Percentiles rank a stretch among this genome's conserved stretches.
These are phyloP conservation scores for Daptonema setosum DNA, from an alignment of 2,888 invertebrate species.

Conservation along the genomic window DNA sequence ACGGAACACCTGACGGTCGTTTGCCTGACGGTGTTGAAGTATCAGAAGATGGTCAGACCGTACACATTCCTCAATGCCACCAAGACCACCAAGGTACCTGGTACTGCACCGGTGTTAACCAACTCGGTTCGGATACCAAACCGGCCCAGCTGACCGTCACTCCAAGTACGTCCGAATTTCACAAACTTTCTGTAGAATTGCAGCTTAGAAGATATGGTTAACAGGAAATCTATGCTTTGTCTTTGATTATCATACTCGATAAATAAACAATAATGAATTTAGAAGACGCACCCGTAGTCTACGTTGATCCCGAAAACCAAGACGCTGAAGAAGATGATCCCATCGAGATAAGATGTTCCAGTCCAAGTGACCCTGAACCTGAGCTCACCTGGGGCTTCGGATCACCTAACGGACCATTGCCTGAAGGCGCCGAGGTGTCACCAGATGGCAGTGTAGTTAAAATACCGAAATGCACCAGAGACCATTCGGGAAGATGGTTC, in stretches of 20 bases:
- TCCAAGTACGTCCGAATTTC: no score
- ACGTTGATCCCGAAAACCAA: constrained; percentile 42
- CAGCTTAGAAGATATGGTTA: no score
- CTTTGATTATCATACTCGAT: no score
- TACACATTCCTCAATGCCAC: background rate
- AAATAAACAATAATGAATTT: background rate
- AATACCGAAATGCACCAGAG: background rate
- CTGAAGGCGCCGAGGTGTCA: background rate
- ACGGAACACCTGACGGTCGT: background rate
- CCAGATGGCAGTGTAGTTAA: background rate
- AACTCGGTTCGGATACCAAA: background rate
- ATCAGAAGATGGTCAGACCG: background rate
- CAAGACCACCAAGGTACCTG: background rate
- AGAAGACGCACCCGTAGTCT: background rate
- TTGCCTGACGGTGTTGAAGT: background rate
- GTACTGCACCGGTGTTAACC: background rate
- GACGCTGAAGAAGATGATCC: constrained; percentile 20
- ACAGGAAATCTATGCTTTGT: no score
- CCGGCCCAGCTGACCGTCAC: background rate
- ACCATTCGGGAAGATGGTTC: background rate
- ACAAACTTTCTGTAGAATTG: no score
- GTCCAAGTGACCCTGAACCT: background rate
- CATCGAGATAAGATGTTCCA: background rate
- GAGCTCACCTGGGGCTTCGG: background rate
- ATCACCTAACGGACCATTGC: background rate